Percentiles rank a stretch among this genome's conserved stretches.
These are phyloP conservation scores for Eupleurogrammus muticus DNA, from an alignment of 2,797 vertebrate genomes.

Conservation along the genomic window DNA sequence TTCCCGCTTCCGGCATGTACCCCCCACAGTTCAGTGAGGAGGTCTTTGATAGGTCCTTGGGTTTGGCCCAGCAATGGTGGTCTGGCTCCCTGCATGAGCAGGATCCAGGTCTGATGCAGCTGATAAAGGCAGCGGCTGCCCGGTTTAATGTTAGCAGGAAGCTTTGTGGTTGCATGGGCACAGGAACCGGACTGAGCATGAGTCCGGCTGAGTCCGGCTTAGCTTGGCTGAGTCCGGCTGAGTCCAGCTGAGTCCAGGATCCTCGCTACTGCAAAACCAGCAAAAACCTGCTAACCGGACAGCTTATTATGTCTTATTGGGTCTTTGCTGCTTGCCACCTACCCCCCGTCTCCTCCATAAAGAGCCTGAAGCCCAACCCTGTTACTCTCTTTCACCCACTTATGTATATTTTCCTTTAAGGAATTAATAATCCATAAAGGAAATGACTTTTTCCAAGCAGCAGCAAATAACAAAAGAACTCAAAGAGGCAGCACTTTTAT, in stretches of 20 bases:
- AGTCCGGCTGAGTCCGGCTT: conserved; percentile 60
- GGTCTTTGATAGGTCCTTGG: conserved; percentile 53
- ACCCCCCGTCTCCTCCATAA: conserved; percentile 35
- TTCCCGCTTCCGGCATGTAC: conserved; percentile 75
- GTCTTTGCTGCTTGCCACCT: conserved; percentile 49
- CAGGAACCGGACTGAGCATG: conserved; percentile 66
- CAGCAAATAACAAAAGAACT: conserved; percentile 19
- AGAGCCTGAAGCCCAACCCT: conserved; percentile 59
- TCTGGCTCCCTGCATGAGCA: conserved; percentile 66
- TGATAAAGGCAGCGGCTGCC: conserved; percentile 61
- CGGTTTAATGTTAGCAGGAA: conserved; percentile 41
- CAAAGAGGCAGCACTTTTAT: background rate
- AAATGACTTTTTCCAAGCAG: conserved; percentile 49
- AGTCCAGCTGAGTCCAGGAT: conserved; percentile 63
- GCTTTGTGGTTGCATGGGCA: conserved; percentile 70
- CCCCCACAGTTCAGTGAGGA: conserved; percentile 68
- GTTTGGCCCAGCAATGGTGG: conserved; percentile 44
- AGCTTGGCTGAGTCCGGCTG: conserved; percentile 56
- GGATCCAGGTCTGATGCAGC: conserved; percentile 58
- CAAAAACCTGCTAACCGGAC: conserved; percentile 63
- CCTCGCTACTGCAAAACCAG: conserved; percentile 39
- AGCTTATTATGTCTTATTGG: conserved; percentile 47
- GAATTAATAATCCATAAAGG: conserved; percentile 74
- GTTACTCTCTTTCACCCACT: conserved; percentile 26
- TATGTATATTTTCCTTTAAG: conserved; percentile 71